Evolutionary conservation across 2,888 invertebrate species (phyloP).

Genomic region (Glaucopsyche alexis): DNA sequence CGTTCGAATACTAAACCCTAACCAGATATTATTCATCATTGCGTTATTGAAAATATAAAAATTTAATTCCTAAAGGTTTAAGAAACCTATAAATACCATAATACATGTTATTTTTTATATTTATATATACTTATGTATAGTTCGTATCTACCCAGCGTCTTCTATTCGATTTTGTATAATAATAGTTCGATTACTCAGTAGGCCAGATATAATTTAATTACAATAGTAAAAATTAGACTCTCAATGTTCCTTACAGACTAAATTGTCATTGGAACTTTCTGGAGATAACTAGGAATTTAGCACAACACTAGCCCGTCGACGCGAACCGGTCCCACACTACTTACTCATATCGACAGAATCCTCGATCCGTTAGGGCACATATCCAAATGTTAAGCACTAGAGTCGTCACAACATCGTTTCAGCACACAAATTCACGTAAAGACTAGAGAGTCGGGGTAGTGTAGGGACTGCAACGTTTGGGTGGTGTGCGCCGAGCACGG

Average conservation of each 20-base stretch:
- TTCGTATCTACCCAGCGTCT: slow-evolving; percentile 46
- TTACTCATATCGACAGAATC: slow-evolving; percentile 49
- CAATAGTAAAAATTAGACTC: slow-evolving; percentile 70
- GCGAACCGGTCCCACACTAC: slow-evolving; percentile 42
- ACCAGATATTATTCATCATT: slow-evolving; percentile 67
- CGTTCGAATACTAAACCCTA: slow-evolving; percentile 63
- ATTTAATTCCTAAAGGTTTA: slow-evolving; percentile 73
- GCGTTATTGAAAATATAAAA: slow-evolving; percentile 77
- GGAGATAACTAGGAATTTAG: slow-evolving; percentile 51
- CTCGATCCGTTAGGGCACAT: slow-evolving; percentile 39
- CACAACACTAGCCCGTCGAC: slow-evolving; percentile 45
- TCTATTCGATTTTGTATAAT: slow-evolving; percentile 44
- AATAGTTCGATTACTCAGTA: slow-evolving; percentile 70
- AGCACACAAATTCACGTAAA: slow-evolving; percentile 61
- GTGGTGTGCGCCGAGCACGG: slow-evolving; percentile 66
- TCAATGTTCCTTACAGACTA: slow-evolving; percentile 56
- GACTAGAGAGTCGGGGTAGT: slow-evolving; percentile 71
- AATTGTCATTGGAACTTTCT: slow-evolving; percentile 52
- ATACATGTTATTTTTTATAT: slow-evolving; percentile 73
- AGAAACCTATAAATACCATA: slow-evolving; percentile 74
- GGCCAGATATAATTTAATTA: slow-evolving; percentile 66
- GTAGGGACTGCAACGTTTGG: slow-evolving; percentile 65
- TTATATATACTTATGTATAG: slow-evolving; percentile 60
- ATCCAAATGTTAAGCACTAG: slow-evolving; percentile 35
- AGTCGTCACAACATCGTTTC: slow-evolving; percentile 43